phyloP scores from a whole-genome alignment of 2,797 vertebrate species.

The Anguilla megastoma region DNA sequence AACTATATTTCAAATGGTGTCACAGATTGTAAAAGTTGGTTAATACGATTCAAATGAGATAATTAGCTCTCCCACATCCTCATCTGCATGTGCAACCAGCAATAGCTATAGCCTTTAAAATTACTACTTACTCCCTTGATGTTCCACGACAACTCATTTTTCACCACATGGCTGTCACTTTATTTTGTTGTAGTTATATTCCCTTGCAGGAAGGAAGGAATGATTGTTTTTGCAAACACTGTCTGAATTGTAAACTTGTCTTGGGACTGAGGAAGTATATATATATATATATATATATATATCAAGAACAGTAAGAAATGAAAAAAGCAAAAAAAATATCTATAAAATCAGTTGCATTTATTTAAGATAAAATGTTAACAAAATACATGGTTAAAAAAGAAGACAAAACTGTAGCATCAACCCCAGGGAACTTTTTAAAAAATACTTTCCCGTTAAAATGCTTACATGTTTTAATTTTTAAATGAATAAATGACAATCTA shows the following conservation, averaged over 20 bases:
- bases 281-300: constrained; percentile 32
- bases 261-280: background rate
- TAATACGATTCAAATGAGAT: constrained; percentile 32
- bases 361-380: constrained; percentile 53
- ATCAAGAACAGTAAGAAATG: constrained; percentile 26
- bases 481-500: constrained; percentile 70
- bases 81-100: constrained; percentile 69
- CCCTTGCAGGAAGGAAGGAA: constrained; percentile 36
- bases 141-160: constrained; percentile 57
- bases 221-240: constrained; percentile 34
- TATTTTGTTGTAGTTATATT: constrained; percentile 41
- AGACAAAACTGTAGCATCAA: constrained; percentile 51
- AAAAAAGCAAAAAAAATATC: background rate
- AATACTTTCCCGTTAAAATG: constrained; percentile 47
- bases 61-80: constrained; percentile 51
- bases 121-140: constrained; percentile 41
- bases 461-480: constrained; percentile 32
- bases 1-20: constrained; percentile 45
- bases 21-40: constrained; percentile 16
- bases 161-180: constrained; percentile 57
- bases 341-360: constrained; percentile 25
- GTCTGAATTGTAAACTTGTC: constrained; percentile 58
- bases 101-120: constrained; percentile 41
- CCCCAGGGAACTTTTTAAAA: constrained; percentile 29
- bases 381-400: constrained; percentile 50